These are phyloP conservation scores for Trachelus troglodyta DNA, from an alignment of 2,888 invertebrate genomes.

Conservation along the genomic window DNA sequence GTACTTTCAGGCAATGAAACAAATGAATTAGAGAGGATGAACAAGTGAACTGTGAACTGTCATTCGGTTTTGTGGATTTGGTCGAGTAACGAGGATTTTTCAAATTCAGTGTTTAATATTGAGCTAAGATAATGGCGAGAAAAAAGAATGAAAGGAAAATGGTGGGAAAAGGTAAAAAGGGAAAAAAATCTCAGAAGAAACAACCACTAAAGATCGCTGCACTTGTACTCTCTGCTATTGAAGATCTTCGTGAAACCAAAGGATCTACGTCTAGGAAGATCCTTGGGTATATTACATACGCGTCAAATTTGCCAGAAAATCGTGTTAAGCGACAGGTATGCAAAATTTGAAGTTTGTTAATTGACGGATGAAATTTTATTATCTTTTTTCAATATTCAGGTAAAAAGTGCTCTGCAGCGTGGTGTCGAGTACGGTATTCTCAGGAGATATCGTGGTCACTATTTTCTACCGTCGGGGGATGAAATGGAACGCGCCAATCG, in stretches of 20 bases:
- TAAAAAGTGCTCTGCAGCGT: constrained; percentile 44
- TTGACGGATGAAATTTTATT: neutral
- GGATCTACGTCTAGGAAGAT: constrained; percentile 51
- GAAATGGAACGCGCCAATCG: constrained; percentile 51
- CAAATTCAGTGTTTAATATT: neutral
- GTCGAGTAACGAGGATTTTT: neutral
- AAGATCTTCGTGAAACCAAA: constrained; percentile 51
- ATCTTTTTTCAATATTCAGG: constrained; percentile 32
- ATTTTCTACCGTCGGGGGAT: constrained; percentile 49
- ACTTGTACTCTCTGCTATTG: constrained; percentile 53
- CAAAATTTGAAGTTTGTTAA: neutral
- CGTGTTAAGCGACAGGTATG: constrained; percentile 53
- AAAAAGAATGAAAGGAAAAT: constrained; percentile 24
- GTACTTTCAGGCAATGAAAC: neutral
- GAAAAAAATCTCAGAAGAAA: constrained; percentile 17
- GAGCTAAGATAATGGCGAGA: constrained; percentile 33
- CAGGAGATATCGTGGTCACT: constrained; percentile 47
- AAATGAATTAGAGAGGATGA: constrained; percentile 5
- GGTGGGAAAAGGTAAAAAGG: constrained; percentile 13
- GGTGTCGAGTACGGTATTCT: constrained; percentile 55
- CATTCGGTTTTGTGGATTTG: neutral
- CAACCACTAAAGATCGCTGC: constrained; percentile 51
- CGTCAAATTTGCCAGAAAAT: constrained; percentile 40
- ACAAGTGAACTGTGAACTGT: constrained; percentile 10
- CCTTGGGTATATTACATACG: constrained; percentile 49